phyloP scores from a whole-genome alignment of 2,888 invertebrate genomes.

The Ennomos erosarius region DNA sequence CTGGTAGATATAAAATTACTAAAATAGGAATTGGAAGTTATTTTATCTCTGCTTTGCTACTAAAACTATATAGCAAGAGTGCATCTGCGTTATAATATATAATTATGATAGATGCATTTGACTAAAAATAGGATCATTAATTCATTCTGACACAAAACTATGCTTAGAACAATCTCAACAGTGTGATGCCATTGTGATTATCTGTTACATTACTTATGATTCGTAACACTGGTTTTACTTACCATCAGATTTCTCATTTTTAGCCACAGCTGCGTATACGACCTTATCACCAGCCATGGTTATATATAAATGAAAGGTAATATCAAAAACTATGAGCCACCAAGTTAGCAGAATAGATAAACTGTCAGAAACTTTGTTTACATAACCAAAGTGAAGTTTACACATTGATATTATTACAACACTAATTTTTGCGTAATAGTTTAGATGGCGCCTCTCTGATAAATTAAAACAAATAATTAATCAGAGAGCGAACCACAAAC shows the following conservation, averaged over 20 bases:
- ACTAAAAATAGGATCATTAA: too few relatives aligned
- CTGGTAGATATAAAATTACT: too few relatives aligned
- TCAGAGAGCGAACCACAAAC: too few relatives aligned
- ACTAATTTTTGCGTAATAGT: background rate
- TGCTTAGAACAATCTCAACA: too few relatives aligned
- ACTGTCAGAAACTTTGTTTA: conserved; percentile 8
- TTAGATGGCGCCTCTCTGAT: background rate
- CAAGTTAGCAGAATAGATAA: background rate
- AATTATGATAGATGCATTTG: too few relatives aligned
- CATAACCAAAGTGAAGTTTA: background rate
- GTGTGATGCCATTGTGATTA: too few relatives aligned
- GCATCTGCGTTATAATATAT: too few relatives aligned
- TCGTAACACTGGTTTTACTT: conserved; percentile 20
- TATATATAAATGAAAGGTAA: conserved; percentile 36
- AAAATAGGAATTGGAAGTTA: too few relatives aligned
- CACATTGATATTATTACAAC: background rate
- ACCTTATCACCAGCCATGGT: conserved; percentile 54
- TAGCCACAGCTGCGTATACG: conserved; percentile 51
- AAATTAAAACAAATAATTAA: background rate
- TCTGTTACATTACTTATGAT: too few relatives aligned
- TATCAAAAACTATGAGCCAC: conserved; percentile 23
- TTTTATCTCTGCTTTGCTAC: too few relatives aligned
- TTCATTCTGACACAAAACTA: too few relatives aligned
- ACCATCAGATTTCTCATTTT: conserved; percentile 49
- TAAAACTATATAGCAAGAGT: too few relatives aligned